Percentiles rank a stretch among this genome's conserved stretches.
Conservation (phyloP, 2,797 vertebrate species). For the Leucoraja ocellata region DNA sequence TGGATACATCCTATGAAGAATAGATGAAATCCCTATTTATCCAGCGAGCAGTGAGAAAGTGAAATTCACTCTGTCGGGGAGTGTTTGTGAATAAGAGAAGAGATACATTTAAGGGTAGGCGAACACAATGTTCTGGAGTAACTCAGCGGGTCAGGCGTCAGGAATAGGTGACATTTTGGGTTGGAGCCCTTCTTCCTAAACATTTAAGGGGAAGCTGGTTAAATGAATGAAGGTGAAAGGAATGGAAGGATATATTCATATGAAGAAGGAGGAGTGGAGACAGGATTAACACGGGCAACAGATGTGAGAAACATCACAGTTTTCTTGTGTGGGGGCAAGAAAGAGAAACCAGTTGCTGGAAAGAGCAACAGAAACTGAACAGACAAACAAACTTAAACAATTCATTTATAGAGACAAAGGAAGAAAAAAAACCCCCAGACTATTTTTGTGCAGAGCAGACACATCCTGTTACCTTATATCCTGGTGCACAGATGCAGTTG, state of each 20-base stretch:
- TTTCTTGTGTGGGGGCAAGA: neutral
- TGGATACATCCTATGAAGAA: neutral
- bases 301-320: neutral
- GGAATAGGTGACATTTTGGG: too few relatives aligned
- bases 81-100: neutral
- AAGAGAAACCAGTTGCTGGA: neutral
- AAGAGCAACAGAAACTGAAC: neutral
- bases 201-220: neutral
- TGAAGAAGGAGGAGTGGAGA: neutral
- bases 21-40: neutral
- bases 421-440: neutral
- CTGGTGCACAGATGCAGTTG: slow-evolving; percentile 82
- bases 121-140: too few relatives aligned
- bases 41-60: neutral
- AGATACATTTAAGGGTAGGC: neutral
- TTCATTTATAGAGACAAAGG: neutral
- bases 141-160: too few relatives aligned
- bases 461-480: slow-evolving; percentile 73
- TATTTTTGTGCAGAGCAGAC: neutral
- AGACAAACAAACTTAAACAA: neutral
- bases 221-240: neutral
- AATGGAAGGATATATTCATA: neutral
- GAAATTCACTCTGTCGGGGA: neutral
- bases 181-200: too few relatives aligned
- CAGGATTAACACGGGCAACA: neutral